Percentiles rank a stretch among this genome's conserved stretches.
phyloP scores from a whole-genome alignment of 2,888 invertebrate genomes.

The Athrips mouffetella region DNA sequence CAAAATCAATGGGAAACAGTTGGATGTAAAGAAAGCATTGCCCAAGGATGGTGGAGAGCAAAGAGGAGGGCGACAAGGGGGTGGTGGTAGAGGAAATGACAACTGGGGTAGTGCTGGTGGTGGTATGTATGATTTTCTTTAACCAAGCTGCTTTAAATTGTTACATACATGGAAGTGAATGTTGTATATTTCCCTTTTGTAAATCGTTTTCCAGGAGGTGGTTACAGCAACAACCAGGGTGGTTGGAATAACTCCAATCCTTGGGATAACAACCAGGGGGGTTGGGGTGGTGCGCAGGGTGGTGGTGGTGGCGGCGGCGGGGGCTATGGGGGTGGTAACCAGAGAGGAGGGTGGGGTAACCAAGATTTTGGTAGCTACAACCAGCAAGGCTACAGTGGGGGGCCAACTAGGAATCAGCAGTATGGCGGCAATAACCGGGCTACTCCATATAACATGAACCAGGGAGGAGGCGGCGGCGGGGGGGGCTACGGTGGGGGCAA shows the following conservation, averaged over 20 bases:
- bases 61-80: conserved; percentile 72
- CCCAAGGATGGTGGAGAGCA: conserved; percentile 86
- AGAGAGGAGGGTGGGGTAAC: conserved; percentile 75
- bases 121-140: conserved; percentile 11
- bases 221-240: conserved; percentile 77
- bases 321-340: conserved; percentile 68
- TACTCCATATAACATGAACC: conserved; percentile 84
- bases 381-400: conserved; percentile 91
- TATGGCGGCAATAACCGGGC: conserved; percentile 82
- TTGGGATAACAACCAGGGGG: conserved; percentile 62
- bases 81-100: conserved; percentile 57
- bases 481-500: conserved; percentile 59
- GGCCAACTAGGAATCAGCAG: conserved; percentile 88
- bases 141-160: neutral
- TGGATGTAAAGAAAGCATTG: conserved; percentile 96
- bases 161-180: neutral
- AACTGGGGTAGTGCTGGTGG: conserved; percentile 56
- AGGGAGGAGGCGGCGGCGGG: conserved; percentile 74
- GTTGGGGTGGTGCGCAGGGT: conserved; percentile 44
- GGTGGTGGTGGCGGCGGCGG: conserved; percentile 74
- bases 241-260: conserved; percentile 75
- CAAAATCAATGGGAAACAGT: conserved; percentile 89
- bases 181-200: neutral
- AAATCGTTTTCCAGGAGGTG: conserved; percentile 53
- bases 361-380: conserved; percentile 88